Conservation (phyloP, 2,797 vertebrate species). For the Eidolon dupreanum region DNA sequence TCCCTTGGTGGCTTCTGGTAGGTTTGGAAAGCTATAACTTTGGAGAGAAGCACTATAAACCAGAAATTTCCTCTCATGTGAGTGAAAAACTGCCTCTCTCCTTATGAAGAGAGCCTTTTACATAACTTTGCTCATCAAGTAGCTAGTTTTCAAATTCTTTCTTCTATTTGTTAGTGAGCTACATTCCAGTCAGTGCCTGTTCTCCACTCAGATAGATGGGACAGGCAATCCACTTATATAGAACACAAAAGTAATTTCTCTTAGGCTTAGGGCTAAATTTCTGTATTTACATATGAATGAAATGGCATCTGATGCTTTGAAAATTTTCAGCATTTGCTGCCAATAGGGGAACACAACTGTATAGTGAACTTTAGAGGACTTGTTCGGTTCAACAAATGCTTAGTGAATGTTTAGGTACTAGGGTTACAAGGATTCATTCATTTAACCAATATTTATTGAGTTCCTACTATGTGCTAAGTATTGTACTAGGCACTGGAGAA, state of each 20-base stretch:
- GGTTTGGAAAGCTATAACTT: constrained; percentile 73
- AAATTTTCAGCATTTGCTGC: neutral
- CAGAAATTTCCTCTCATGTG: constrained; percentile 77
- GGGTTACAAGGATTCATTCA: neutral
- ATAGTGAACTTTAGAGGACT: neutral
- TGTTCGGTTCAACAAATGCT: neutral
- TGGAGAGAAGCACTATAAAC: constrained; percentile 75
- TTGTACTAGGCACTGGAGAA: neutral
- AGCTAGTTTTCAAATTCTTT: constrained; percentile 43
- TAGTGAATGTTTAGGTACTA: neutral
- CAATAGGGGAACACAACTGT: neutral
- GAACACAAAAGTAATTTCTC: constrained; percentile 53
- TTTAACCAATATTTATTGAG: neutral
- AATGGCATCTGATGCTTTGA: neutral
- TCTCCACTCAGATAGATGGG: constrained; percentile 36
- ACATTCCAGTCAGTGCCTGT: neutral
- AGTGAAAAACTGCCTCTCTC: constrained; percentile 60
- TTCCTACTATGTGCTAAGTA: neutral
- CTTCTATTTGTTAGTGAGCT: constrained; percentile 49
- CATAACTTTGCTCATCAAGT: constrained; percentile 47
- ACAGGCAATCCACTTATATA: neutral
- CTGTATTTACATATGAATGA: constrained; percentile 55
- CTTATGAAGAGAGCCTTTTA: constrained; percentile 62
- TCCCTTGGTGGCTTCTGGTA: constrained; percentile 62
- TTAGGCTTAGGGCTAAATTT: constrained; percentile 36